Evolutionary conservation across 2,888 invertebrate species (phyloP), one percentile per base, ranked within the genome.

Genomic region (Agriopis marginaria): DNA sequence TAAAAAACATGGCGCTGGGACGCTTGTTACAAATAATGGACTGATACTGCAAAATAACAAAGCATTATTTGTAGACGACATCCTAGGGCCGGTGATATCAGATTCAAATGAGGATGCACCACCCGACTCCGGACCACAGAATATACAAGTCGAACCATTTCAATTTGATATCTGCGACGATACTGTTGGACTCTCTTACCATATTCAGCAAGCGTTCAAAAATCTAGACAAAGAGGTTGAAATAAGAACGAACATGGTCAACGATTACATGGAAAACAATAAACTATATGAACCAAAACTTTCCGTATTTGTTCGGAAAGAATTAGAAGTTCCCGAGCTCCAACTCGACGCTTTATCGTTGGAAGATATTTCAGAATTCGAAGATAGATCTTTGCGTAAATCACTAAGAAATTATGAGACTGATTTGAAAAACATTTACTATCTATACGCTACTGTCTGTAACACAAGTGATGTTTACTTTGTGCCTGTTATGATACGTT

Each of bases 1-100:
- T 81, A 89, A 90, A 73, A 96, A 96, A 79, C 92, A 96, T 71
- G 96, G 96, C 0, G 77, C 83, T 0, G 96, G 95, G 2, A 88
- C 88, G 68, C 85, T 95, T 69, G 85, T 95, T 62, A 95, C 95
- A 23, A 95, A 95, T 63, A 95, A 95, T 77, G 96, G 96, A 12
- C 82, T 90, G 8, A 89, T 93, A 58, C 80, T 95, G 0, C 87
- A 94, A 77, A 86, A 88, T 62, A 89, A 92, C 79, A 90, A 53
- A 45, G 2, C 91, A 0, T 82, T 96, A 44, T 96, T 96, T 81
- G 72, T 84, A 45, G 88, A 95, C 61, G 95, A 95, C 78, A 95
- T 95, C 79, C 86, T 95, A 6, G 82, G 82, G 7, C 73, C 85
- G 10, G 42, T 83, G 12, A 75, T 79, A 11, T 76, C 75, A 14